phyloP scores from a whole-genome alignment of 2,113 vertebrate genomes.

The Choloepus hoffmanni region DNA sequence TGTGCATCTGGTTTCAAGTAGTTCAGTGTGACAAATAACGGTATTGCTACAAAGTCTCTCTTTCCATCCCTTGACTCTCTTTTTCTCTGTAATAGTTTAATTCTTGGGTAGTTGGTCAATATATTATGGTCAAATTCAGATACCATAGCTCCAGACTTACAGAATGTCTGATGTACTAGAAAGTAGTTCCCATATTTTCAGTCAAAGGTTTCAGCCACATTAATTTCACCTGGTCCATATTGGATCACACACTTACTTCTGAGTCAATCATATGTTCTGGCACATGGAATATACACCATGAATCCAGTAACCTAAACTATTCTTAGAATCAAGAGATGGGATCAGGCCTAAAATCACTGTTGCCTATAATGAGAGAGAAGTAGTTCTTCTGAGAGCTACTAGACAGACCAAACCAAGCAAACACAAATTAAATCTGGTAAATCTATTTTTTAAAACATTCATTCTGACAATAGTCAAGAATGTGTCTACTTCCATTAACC shows the following conservation, averaged over 20 bases:
- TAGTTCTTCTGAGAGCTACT: background rate
- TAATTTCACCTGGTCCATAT: background rate
- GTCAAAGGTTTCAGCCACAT: background rate
- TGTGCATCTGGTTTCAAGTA: background rate
- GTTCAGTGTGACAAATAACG: background rate
- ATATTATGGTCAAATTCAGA: background rate
- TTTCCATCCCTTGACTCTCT: background rate
- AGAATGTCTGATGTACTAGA: background rate
- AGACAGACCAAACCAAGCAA: background rate
- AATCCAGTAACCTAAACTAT: background rate
- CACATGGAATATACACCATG: background rate
- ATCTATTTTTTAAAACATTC: background rate
- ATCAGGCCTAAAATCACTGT: background rate
- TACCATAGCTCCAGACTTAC: background rate
- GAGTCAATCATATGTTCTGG: background rate
- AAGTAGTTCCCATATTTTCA: background rate
- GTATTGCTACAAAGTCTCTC: background rate
- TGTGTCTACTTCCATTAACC: background rate
- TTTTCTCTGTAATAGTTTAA: background rate
- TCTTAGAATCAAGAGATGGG: background rate
- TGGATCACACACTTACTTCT: background rate
- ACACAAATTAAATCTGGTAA: background rate
- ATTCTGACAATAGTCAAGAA: background rate
- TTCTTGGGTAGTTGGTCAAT: background rate
- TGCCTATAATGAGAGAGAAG: background rate